These are phyloP conservation scores for Nomada flava DNA, from an alignment of 2,888 invertebrate genomes.

Conservation along the genomic window DNA sequence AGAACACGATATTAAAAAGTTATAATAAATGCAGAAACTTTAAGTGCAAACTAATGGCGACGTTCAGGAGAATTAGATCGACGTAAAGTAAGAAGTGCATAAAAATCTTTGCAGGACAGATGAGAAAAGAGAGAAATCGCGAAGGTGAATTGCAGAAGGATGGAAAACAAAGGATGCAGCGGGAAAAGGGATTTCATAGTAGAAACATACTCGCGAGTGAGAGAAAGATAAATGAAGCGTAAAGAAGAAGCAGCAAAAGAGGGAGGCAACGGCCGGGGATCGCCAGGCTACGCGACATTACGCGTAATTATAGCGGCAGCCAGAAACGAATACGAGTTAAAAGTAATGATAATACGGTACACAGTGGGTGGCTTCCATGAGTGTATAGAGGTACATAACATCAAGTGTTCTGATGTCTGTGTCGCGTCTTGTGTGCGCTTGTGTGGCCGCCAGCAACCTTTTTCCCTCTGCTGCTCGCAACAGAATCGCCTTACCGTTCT, in stretches of 20 bases:
- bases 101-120: neutral
- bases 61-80: too few relatives aligned
- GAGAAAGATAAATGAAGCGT: conserved; percentile 34
- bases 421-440: conserved; percentile 16
- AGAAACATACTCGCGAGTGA: conserved; percentile 34
- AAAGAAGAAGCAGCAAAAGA: conserved; percentile 19
- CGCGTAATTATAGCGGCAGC: conserved; percentile 74
- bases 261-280: conserved; percentile 46
- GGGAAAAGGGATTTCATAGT: conserved; percentile 21
- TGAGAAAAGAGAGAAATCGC: conserved; percentile 24
- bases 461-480: conserved; percentile 6
- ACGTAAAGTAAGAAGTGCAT: neutral
- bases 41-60: conserved; percentile 11
- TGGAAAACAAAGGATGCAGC: conserved; percentile 44
- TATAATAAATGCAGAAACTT: conserved; percentile 14
- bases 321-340: conserved; percentile 72
- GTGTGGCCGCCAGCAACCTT: conserved; percentile 35
- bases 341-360: conserved; percentile 75
- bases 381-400: conserved; percentile 51
- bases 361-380: conserved; percentile 45
- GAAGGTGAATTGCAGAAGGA: conserved; percentile 35
- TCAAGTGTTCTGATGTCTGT: conserved; percentile 49
- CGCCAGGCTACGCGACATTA: conserved; percentile 69
- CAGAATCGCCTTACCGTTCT: conserved; percentile 27
- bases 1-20: too few relatives aligned